Base-by-base conservation (phyloP, 2,888 invertebrate genomes). In the Argyresthia goedartella region DNA sequence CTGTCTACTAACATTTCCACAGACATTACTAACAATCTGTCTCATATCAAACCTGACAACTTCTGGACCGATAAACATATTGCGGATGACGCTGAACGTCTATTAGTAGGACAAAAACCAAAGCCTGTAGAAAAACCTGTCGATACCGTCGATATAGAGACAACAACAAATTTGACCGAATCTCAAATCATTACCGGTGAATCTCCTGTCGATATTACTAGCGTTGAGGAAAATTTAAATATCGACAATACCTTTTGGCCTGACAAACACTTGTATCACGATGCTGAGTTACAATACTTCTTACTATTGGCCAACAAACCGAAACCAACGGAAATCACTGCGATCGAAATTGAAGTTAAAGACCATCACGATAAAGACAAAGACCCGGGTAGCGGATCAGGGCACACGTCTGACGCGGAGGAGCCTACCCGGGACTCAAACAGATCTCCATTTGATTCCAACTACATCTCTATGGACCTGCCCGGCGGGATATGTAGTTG, bases 401-500 rank as follows among this genome's bases (percentile, higher is more conserved):
- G 89, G 64, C 90, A 87, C 55, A 75, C 87, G 51, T 85, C 86
- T 43, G 85, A 84, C 60, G 63, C 65, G 25, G 82, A 80, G 42
- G 76, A 73, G 55, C 65, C 70, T 13, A 49, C 44, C 9, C 77
- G 65, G 60, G 73, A 74, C 45, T 59, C 70, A 33, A 63, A 62
- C 52, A 70, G 71, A 49, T 76, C 76, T 13, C 76, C 79, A 39
- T 77, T 67, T 53, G 79, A 85, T 63, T 91, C 92, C 11, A 90
- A 90, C 66, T 91, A 90, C 64, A 88, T 91, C 63, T 89, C 91
- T 49, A 91, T 92, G 67, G 92, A 93, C 76, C 81, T 94, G 58
- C 94, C 94, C 7, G 93, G 93, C 56, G 94, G 94, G 52, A 89
- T 94, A 62, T 93, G 93, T 73, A 91, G 92, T 69, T 94, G 94